Evolutionary conservation across 2,797 vertebrate genomes (phyloP), one percentile per base, ranked within the genome.

Genomic region (Chromobotia macracanthus): DNA sequence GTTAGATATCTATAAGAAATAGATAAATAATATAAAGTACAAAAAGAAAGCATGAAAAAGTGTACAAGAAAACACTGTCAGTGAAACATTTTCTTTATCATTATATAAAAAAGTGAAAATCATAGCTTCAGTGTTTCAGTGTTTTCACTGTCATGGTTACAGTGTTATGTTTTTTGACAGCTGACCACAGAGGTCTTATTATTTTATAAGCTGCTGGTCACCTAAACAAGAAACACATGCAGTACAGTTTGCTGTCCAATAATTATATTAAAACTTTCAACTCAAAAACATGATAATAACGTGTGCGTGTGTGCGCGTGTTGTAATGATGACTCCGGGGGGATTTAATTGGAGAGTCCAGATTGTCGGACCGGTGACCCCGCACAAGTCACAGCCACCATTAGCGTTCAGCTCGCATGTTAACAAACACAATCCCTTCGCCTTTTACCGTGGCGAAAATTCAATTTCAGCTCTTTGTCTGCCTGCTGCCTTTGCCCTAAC

Each of bases 391-490:
- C 91, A 94, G 93, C 91, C 92, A 92, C 90, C 91, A 83, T 92
- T 94, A 92, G 94, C 94, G 93, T 95, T 95, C 94, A 92, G 94
- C 95, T 95, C 94, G 83, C 89, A 93, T 76, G 80, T 90, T 93
- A 96, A 95, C 94, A 94, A 96, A 95, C 95, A 95, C 89, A 94
- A 94, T 95, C 92, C 94, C 95, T 94, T 95, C 93, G 94, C 93
- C 94, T 95, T 95, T 95, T 95, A 95, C 95, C 92, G 95, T 96
- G 95, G 95, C 95, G 93, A 95, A 96, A 96, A 97, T 97, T 97
- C 95, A 96, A 98, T 97, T 97, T 95, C 93, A 95, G 95, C 94
- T 95, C 95, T 96, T 96, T 98, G 96, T 98, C 96, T 96, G 95
- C 93, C 92, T 89, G 93, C 95, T 96, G 95, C 96, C 95, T 96